Base-by-base conservation (phyloP, 2,888 invertebrate genomes). In the Cremastinae sp. region DNA sequence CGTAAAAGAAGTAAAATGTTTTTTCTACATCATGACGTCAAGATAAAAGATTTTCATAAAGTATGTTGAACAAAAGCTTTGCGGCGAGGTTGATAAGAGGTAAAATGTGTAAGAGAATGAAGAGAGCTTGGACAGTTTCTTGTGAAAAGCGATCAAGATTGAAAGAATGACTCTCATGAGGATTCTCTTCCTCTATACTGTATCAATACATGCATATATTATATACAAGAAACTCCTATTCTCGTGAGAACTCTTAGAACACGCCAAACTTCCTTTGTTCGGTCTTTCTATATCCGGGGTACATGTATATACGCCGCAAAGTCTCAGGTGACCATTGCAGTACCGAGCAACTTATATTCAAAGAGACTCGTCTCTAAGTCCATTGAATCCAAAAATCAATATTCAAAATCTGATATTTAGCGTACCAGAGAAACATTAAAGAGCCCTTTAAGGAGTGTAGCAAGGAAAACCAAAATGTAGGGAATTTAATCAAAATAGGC, bases 161-260 rank as follows among this genome's bases (percentile, higher is more conserved):
- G 43, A 51, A 7, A 18, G 43, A 43, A 69, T 28, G 51, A 53
- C 35, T 35, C 59, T 69, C 69, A 18, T 16, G 59, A 69, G 59
- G 59, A 41, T 22, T 18, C 35, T 35, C 43, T 49, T 49, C 49
- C 12, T 28, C 20, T 3, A 28, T 28, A 5, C 2, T 53, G 28
- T 41, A 41, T 20, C 51, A 51, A 28, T 53, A 16, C 35, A 49
- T 64, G 28, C 28, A 41, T 35, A 51, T 69, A 37, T 53, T 51
- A 51, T 69, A 69, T 69, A 47, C 8, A 28, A 28, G 12, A 28
- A 35, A 28, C 37, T n/a, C 20, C 14, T 37, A 41, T 58, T 41
- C 58, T 35, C 39, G 10, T 9, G 12, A 53, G 39, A 69, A 61
- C 51, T 69, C 16, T n/a, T n/a, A 43, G 28, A 8, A 59, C 41